Evolutionary conservation across 2,888 invertebrate species (phyloP).

Genomic region (Crepidodera aurea): DNA sequence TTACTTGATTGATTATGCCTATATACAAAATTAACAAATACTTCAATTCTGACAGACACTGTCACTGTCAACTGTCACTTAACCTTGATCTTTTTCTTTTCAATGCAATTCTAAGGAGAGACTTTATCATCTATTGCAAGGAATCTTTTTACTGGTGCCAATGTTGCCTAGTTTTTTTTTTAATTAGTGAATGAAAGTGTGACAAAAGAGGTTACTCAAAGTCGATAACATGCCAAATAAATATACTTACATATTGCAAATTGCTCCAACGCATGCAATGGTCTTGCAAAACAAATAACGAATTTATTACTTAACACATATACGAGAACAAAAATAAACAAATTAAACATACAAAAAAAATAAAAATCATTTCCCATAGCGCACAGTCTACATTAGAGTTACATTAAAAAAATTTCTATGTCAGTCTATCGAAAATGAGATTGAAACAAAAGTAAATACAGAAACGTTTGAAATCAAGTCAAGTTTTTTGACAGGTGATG

Average conservation of each 20-base stretch:
- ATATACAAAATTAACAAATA: too few relatives aligned
- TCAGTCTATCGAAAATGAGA: too few relatives aligned
- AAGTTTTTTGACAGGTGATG: too few relatives aligned
- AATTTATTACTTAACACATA: slow-evolving; percentile 53
- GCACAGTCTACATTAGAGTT: neutral
- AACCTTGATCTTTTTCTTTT: too few relatives aligned
- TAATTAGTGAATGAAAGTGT: slow-evolving; percentile 26
- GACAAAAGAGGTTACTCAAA: slow-evolving; percentile 29
- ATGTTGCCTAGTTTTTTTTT: neutral
- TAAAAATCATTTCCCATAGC: too few relatives aligned
- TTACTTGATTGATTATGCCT: too few relatives aligned
- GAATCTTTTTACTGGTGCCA: neutral
- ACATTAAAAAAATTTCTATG: neutral
- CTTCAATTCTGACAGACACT: too few relatives aligned
- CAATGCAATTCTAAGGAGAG: too few relatives aligned
- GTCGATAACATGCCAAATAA: slow-evolving; percentile 18
- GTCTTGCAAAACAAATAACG: slow-evolving; percentile 67
- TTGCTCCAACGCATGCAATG: slow-evolving; percentile 89
- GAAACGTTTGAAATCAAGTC: too few relatives aligned
- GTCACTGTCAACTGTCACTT: too few relatives aligned
- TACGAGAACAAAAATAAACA: slow-evolving; percentile 1
- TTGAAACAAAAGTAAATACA: too few relatives aligned
- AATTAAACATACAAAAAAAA: slow-evolving; percentile 1
- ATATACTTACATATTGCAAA: slow-evolving; percentile 89
- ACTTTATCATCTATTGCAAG: too few relatives aligned